A percentile compares a stretch with the other conserved stretches of the same genome.
Conservation (phyloP, 2,113 vertebrate species). For the Solea senegalensis region DNA sequence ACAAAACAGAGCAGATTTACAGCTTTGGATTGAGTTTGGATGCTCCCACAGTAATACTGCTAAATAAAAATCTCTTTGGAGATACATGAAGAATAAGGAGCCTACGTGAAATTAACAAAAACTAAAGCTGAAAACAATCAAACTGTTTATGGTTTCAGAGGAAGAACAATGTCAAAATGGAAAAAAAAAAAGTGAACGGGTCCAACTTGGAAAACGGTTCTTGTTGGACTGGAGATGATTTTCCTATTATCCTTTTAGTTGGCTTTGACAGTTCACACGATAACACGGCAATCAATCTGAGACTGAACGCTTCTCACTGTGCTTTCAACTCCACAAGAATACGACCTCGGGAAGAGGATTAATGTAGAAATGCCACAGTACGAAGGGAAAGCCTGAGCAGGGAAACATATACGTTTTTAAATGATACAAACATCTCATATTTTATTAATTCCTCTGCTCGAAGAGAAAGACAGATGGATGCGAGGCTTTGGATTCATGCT, state of each 20-base stretch:
- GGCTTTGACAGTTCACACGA: conserved; percentile 22
- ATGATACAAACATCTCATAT: conserved; percentile 7
- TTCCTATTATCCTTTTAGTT: conserved; percentile 15
- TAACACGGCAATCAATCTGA: conserved; percentile 36
- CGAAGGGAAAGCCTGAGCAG: background rate
- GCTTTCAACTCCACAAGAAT: conserved; percentile 19
- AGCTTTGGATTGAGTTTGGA: background rate
- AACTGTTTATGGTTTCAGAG: conserved; percentile 5
- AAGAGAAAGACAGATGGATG: conserved; percentile 52
- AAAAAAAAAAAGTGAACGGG: conserved; percentile 20
- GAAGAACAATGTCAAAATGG: background rate
- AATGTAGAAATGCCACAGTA: background rate
- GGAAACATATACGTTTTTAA: background rate
- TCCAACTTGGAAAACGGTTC: conserved; percentile 31
- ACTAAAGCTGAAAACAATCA: conserved; percentile 11
- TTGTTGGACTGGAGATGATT: conserved; percentile 18
- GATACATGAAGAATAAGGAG: background rate
- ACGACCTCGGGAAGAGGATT: conserved; percentile 11
- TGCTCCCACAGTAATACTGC: background rate
- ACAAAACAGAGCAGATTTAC: background rate
- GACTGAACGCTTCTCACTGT: conserved; percentile 19
- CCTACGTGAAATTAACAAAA: conserved; percentile 2
- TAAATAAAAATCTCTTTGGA: background rate
- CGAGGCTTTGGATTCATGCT: conserved; percentile 55
- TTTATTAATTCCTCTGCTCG: conserved; percentile 33